phyloP scores from a whole-genome alignment of 2,888 invertebrate species.

The Laspeyria flexula region DNA sequence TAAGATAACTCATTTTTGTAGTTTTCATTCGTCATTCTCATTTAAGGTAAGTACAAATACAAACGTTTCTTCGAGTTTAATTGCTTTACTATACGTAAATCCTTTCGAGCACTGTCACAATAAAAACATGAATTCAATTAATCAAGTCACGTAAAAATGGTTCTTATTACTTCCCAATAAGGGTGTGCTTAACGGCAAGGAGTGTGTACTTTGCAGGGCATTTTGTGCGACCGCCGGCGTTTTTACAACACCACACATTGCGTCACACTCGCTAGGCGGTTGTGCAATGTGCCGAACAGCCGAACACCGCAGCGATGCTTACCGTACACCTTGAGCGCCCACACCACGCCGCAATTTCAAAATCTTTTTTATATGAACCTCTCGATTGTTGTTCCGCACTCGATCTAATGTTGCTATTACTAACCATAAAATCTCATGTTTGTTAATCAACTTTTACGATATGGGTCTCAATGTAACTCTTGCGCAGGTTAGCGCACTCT shows the following conservation, averaged over 20 bases:
- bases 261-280: slow-evolving; percentile 29
- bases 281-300: slow-evolving; percentile 44
- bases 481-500: slow-evolving; percentile 10
- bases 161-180: slow-evolving; percentile 7
- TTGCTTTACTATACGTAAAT: slow-evolving; percentile 1
- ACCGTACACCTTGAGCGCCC: slow-evolving; percentile 52
- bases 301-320: slow-evolving; percentile 37
- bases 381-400: slow-evolving; percentile 44
- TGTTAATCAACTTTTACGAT: slow-evolving; percentile 29
- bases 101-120: slow-evolving; percentile 9
- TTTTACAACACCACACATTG: slow-evolving; percentile 48
- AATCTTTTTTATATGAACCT: slow-evolving; percentile 39
- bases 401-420: slow-evolving; percentile 23
- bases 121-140: background rate
- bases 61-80: slow-evolving; percentile 3
- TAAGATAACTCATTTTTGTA: background rate
- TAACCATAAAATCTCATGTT: slow-evolving; percentile 32
- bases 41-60: slow-evolving; percentile 1
- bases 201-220: slow-evolving; percentile 19
- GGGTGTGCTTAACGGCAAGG: slow-evolving; percentile 8
- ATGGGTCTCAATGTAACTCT: slow-evolving; percentile 19
- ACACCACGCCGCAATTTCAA: slow-evolving; percentile 47
- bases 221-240: slow-evolving; percentile 27
- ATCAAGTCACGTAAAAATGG: background rate
- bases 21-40: background rate